phyloP scores from a whole-genome alignment of 2,888 invertebrate species.

The Leptopilina myrica region DNA sequence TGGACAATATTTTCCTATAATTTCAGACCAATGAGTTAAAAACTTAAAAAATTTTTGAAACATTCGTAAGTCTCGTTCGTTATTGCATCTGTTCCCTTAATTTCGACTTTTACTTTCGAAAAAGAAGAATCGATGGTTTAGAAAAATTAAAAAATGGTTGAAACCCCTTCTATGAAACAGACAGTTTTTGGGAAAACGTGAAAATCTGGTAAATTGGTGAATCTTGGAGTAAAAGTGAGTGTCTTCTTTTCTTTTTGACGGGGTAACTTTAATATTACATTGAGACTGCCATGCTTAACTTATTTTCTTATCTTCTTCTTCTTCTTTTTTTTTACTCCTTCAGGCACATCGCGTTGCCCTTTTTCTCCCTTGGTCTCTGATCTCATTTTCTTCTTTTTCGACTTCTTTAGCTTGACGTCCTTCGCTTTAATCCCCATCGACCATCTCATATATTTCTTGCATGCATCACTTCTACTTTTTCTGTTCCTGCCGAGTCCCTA shows the following conservation, averaged over 20 bases:
- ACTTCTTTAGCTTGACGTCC: conserved; percentile 32
- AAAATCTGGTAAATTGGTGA: neutral
- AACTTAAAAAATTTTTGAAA: too few relatives aligned
- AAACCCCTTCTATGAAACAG: too few relatives aligned
- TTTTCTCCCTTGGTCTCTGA: conserved; percentile 26
- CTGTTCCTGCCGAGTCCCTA: conserved; percentile 32
- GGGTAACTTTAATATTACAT: neutral
- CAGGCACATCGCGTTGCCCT: conserved; percentile 11
- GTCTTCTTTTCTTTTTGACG: too few relatives aligned
- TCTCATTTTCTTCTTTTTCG: conserved; percentile 36
- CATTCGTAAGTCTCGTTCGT: too few relatives aligned
- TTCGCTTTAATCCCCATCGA: conserved; percentile 37
- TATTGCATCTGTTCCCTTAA: too few relatives aligned
- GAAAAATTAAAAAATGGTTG: too few relatives aligned
- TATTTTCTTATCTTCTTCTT: conserved; percentile 25
- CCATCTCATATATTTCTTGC: conserved; percentile 38
- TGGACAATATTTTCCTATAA: too few relatives aligned
- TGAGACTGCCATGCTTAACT: conserved; percentile 29
- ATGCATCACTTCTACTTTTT: conserved; percentile 38
- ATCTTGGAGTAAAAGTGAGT: neutral
- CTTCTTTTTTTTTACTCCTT: conserved; percentile 14
- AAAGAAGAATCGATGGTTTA: too few relatives aligned
- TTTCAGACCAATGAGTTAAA: too few relatives aligned
- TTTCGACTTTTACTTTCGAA: too few relatives aligned
- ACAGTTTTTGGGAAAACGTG: too few relatives aligned